phyloP scores from a whole-genome alignment of 2,797 vertebrate species.

The Hephaestus fuliginosus region DNA sequence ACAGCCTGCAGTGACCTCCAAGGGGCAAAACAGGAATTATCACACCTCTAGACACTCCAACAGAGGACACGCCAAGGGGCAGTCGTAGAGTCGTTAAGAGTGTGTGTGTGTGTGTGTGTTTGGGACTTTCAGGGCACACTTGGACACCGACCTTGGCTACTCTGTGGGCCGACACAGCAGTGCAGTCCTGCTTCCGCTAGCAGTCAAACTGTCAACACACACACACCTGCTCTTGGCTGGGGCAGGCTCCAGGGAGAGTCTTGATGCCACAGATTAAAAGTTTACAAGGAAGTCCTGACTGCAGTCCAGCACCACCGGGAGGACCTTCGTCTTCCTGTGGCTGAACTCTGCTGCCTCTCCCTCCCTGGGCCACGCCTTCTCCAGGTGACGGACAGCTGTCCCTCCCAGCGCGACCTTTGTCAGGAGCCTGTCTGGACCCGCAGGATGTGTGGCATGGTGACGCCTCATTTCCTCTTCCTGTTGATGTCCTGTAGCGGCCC shows the following conservation, averaged over 20 bases:
- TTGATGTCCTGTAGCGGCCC: constrained; percentile 77
- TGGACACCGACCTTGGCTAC: constrained; percentile 47
- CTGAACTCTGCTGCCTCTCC: constrained; percentile 75
- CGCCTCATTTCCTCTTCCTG: constrained; percentile 79
- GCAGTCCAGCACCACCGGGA: constrained; percentile 58
- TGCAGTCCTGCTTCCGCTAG: constrained; percentile 42
- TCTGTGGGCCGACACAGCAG: constrained; percentile 33
- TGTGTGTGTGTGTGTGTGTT: constrained; percentile 28
- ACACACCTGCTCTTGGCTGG: constrained; percentile 46
- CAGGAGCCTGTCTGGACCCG: constrained; percentile 67
- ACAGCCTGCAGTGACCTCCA: constrained; percentile 67
- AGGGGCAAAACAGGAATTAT: constrained; percentile 53
- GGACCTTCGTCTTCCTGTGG: constrained; percentile 59
- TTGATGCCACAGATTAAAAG: constrained; percentile 63
- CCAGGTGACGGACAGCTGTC: constrained; percentile 71
- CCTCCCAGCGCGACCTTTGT: constrained; percentile 71
- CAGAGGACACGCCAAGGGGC: constrained; percentile 57
- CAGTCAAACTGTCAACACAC: constrained; percentile 67
- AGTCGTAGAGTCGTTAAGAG: constrained; percentile 47
- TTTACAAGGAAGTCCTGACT: constrained; percentile 81
- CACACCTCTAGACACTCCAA: constrained; percentile 55
- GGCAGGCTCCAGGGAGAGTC: constrained; percentile 62
- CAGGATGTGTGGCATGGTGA: constrained; percentile 69
- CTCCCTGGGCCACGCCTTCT: constrained; percentile 64
- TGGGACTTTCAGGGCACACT: constrained; percentile 53